Conservation (phyloP, 2,888 invertebrate genomes). For the Parascotia fuliginaria region DNA sequence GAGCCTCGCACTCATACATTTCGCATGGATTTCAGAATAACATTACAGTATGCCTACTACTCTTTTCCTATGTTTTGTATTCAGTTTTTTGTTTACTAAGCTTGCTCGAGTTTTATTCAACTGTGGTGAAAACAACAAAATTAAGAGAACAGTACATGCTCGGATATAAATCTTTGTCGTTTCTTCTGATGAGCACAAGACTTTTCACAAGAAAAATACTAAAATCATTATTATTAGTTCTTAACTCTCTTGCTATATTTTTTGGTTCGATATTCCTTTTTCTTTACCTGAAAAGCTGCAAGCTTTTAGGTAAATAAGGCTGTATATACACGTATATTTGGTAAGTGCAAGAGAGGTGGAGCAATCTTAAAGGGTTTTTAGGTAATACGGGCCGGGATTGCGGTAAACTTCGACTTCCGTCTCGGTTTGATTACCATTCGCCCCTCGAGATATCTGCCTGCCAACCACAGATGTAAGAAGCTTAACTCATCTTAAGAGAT, state of each 20-base stretch:
- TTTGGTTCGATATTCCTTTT: neutral
- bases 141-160: conserved; percentile 8
- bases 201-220: neutral
- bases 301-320: conserved; percentile 1
- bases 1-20: conserved; percentile 45
- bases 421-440: conserved; percentile 75
- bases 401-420: conserved; percentile 64
- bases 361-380: conserved; percentile 71
- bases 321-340: conserved; percentile 10
- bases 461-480: conserved; percentile 55
- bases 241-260: neutral
- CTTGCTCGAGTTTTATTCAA: conserved; percentile 20
- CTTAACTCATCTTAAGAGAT: conserved; percentile 47
- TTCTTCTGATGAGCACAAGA: conserved; percentile 6
- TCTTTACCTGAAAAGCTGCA: neutral
- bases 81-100: conserved; percentile 18
- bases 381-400: conserved; percentile 71
- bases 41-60: conserved; percentile 36
- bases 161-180: conserved; percentile 7
- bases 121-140: conserved; percentile 32
- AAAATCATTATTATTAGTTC: conserved; percentile 5
- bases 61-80: conserved; percentile 25
- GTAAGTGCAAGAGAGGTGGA: conserved; percentile 42
- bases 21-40: conserved; percentile 49
- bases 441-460: conserved; percentile 67